Base-by-base conservation (phyloP, 2,888 invertebrate genomes). In the Beris chalybata region DNA sequence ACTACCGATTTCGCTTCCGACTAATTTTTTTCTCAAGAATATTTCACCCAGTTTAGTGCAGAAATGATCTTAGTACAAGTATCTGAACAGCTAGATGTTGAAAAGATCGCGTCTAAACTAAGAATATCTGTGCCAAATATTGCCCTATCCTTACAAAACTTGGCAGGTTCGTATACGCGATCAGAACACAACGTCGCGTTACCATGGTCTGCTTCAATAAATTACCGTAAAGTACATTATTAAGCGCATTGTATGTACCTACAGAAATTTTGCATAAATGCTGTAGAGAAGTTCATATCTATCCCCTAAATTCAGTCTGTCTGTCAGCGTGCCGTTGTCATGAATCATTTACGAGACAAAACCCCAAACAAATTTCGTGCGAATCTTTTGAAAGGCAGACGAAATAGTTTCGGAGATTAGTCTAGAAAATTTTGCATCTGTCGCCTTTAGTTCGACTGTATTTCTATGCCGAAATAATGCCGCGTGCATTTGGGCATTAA, bases 71-170 rank as follows among this genome's bases (percentile, higher is more conserved):
- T 22, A 22, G 22, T 22, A 22, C 22, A 3, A 22, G 22, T 22
- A 22, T 22, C 22, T 22, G 22, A 4, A 29, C 57, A 30, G 44
- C n/a, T 29, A 11, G 9, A 22, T 44, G 5, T 43, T 22, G 22
- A 15, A 44, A n/a, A 57, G 22, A 31, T 31, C 12, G 58, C 47
- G 1, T 31, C 12, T 38, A 38, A 32, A 38, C 30, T 32, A 13
- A 50, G 30, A 50, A 61, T 50, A 52, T 61, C 61, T 61, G 43
- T 61, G 61, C 61, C 61, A 61, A 61, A 61, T 52, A 50, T 12
- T 50, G 61, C 43, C 61, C 61, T 61, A 61, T 61, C 50, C 32
- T 61, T 50, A 52, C 22, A 52, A 61, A 61, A 52, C 22, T 61
- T 61, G 61, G 61, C 52, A 38, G 44, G 13, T 13, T 13, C 43